Conservation (phyloP, 2,797 vertebrate species). For the Brachyrhaphis roseni region DNA sequence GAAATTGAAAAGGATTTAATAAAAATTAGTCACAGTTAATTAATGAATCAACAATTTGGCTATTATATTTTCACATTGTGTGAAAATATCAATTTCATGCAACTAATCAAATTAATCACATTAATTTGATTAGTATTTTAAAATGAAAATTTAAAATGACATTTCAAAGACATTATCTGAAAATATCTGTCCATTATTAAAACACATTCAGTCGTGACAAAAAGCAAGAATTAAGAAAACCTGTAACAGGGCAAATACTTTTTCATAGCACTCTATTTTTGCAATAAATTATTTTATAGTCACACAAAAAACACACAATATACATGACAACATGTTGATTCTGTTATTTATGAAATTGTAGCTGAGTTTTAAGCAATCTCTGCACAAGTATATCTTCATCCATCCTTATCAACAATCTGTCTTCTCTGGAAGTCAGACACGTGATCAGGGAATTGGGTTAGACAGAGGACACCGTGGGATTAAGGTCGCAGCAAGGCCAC, state of each 20-base stretch:
- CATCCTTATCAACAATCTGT: constrained; percentile 33
- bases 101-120: too few relatives aligned
- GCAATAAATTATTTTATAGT: constrained; percentile 11
- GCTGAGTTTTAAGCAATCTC: constrained; percentile 32
- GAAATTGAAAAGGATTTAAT: not conserved
- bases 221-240: not conserved
- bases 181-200: not conserved
- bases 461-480: constrained; percentile 71
- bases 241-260: not conserved
- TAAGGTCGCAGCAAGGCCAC: constrained; percentile 74
- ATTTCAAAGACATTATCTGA: not conserved
- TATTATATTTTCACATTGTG: not conserved
- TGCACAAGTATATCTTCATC: constrained; percentile 40
- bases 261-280: not conserved
- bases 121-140: not conserved
- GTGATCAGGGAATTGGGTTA: constrained; percentile 64
- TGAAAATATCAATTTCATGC: too few relatives aligned
- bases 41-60: not conserved
- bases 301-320: constrained; percentile 40
- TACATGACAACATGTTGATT: constrained; percentile 45
- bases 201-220: not conserved
- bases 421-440: constrained; percentile 56
- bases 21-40: not conserved
- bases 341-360: constrained; percentile 22
- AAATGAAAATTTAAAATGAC: not conserved